Base-by-base conservation (phyloP, 2,888 invertebrate genomes). In the Nomada flava region DNA sequence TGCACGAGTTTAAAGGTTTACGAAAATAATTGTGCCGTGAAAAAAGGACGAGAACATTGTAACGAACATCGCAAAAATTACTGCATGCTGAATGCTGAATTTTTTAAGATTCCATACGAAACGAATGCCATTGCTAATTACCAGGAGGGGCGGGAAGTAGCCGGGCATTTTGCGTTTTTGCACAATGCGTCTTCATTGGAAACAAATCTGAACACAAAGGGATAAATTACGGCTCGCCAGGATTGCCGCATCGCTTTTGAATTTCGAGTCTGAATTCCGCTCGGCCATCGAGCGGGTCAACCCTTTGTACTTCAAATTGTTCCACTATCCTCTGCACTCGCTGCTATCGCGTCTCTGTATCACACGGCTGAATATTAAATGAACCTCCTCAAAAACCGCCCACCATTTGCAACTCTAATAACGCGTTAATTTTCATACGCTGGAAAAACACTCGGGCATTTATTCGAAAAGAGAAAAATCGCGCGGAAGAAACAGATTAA, bases 281-380 rank as follows among this genome's bases (percentile, higher is more conserved):
- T 29, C 20, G 57, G 4, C 11, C 71, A 47, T 23, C 55, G 50
- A 23, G 57, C 62, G 10, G 55, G 2, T 10, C 18, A 15, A 1
- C n/a, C 68, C 60, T 78, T 78, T 74, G 68, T 63, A 57, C 63
- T 57, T 59, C 15, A 68, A 74, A 78, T 78, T 74, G 68, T 72
- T 57, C 52, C 20, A 23, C 64, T 13, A 55, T 47, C n/a, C 60
- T 11, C n/a, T 3, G 47, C 36, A 50, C 20, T 50, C 13, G 26
- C 57, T 20, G 10, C 36, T 50, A 65, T 59, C 53, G 62, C 53
- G 15, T 60, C 23, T 29, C 68, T 62, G 62, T 42, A 68, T 55
- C 75, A 26, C 20, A 60, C 60, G 44, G 69, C 9, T 76, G 53
- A 44, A 68, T 75, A 52, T 68, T 60, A 69, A 75, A 67, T 55